phyloP scores from a whole-genome alignment of 1,140 invertebrate species.

The Drosophila kepulauana region DNA sequence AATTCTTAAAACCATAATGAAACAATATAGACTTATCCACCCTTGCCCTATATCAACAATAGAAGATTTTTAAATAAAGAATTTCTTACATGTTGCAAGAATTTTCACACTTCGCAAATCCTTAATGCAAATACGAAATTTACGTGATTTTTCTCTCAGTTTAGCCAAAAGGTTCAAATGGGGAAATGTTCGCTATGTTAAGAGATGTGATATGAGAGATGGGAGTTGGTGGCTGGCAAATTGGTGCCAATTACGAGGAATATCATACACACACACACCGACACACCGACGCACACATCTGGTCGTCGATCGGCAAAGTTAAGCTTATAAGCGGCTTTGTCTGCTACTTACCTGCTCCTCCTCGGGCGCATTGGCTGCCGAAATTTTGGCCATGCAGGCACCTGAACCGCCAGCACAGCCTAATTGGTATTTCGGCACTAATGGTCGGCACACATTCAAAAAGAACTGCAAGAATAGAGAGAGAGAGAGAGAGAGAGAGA shows the following conservation, averaged over 20 bases:
- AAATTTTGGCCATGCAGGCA: conserved; percentile 85
- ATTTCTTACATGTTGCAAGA: too few relatives aligned
- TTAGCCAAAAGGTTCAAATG: conserved; percentile 21
- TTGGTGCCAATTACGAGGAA: conserved; percentile 43
- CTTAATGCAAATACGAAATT: too few relatives aligned
- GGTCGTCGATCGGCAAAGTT: conserved; percentile 10
- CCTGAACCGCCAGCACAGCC: conserved; percentile 85
- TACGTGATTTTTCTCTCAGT: too few relatives aligned
- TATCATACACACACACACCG: conserved; percentile 6
- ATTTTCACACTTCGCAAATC: too few relatives aligned
- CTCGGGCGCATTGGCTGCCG: conserved; percentile 69
- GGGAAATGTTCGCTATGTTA: too few relatives aligned
- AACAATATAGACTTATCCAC: too few relatives aligned
- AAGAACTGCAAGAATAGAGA: conserved; percentile 74
- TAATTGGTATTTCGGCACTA: conserved; percentile 85
- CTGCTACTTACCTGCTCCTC: conserved; percentile 85
- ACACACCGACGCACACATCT: conserved; percentile 4
- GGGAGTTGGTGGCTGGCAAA: conserved; percentile 3
- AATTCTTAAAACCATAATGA: too few relatives aligned
- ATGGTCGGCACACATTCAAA: conserved; percentile 86
- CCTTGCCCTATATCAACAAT: too few relatives aligned
- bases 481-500: conserved; percentile 1
- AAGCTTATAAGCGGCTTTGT: conserved; percentile 41
- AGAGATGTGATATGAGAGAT: neutral
- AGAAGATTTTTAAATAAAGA: too few relatives aligned